phyloP scores from a whole-genome alignment of 1,140 invertebrate species.

The Pteromalus puparum region DNA sequence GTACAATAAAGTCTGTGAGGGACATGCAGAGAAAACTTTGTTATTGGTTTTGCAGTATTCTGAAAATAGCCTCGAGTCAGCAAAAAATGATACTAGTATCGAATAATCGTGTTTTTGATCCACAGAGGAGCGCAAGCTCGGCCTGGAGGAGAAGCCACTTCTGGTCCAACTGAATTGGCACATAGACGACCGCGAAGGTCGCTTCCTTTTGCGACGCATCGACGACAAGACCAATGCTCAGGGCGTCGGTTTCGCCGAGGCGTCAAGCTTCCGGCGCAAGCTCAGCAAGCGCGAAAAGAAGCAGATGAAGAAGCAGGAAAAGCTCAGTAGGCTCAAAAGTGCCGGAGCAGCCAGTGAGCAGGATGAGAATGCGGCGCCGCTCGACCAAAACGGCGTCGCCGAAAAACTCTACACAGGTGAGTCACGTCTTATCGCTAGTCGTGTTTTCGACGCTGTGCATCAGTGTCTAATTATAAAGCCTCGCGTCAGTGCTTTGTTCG shows the following conservation, averaged over 20 bases:
- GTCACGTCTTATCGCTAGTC: neutral
- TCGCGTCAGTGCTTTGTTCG: no score
- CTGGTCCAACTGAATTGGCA: conserved; percentile 99
- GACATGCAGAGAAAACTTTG: neutral
- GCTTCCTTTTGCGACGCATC: conserved; percentile 94
- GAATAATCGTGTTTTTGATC: conserved; percentile 40
- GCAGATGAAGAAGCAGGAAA: conserved; percentile 97
- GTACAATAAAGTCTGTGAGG: no score
- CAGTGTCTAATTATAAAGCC: no score
- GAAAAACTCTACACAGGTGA: conserved; percentile 94
- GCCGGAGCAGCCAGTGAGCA: conserved; percentile 73
- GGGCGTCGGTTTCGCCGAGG: conserved; percentile 78
- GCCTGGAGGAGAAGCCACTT: conserved; percentile 93
- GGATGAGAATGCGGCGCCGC: conserved; percentile 81
- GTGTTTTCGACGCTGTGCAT: no score
- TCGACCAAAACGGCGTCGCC: conserved; percentile 91
- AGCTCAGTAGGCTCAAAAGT: conserved; percentile 89
- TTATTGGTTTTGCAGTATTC: neutral
- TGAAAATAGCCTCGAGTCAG: neutral
- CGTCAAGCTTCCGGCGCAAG: conserved; percentile 89
- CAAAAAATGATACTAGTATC: neutral
- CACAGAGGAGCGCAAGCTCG: conserved; percentile 92
- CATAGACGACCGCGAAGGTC: conserved; percentile 96
- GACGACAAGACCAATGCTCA: conserved; percentile 84
- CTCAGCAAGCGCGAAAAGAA: conserved; percentile 99